Percentiles rank a stretch among this genome's conserved stretches.
phyloP scores from a whole-genome alignment of 2,113 vertebrate genomes.

The Heptranchias perlo region DNA sequence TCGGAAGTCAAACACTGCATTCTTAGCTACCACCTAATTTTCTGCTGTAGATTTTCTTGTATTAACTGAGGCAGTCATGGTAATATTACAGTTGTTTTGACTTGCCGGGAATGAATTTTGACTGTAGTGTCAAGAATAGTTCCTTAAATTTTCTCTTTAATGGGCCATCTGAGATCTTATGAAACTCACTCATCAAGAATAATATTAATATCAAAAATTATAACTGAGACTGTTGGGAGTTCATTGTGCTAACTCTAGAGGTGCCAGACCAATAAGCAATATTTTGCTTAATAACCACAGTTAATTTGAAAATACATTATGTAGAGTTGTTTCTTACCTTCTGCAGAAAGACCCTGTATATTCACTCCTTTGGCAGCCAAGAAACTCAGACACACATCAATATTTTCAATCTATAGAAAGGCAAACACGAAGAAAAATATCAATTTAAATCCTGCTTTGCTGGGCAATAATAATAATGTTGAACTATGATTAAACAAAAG shows the following conservation, averaged over 20 bases:
- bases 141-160: background rate
- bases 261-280: background rate
- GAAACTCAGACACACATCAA: constrained; percentile 93
- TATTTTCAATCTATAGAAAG: constrained; percentile 85
- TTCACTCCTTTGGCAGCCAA: constrained; percentile 97
- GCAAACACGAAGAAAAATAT: background rate
- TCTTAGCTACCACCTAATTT: background rate
- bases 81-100: background rate
- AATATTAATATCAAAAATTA: background rate
- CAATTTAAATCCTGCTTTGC: background rate
- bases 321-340: constrained; percentile 68
- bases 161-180: background rate
- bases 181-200: background rate
- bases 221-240: background rate
- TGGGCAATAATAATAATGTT: background rate
- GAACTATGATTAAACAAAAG: background rate
- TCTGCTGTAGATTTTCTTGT: background rate
- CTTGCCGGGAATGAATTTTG: background rate
- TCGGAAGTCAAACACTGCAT: background rate
- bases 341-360: constrained; percentile 95
- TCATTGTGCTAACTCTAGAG: background rate
- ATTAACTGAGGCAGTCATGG: background rate
- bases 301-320: background rate
- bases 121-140: background rate
- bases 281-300: background rate